Base-by-base conservation (phyloP, 2,888 invertebrate species). In the Amphipoea oculea region DNA sequence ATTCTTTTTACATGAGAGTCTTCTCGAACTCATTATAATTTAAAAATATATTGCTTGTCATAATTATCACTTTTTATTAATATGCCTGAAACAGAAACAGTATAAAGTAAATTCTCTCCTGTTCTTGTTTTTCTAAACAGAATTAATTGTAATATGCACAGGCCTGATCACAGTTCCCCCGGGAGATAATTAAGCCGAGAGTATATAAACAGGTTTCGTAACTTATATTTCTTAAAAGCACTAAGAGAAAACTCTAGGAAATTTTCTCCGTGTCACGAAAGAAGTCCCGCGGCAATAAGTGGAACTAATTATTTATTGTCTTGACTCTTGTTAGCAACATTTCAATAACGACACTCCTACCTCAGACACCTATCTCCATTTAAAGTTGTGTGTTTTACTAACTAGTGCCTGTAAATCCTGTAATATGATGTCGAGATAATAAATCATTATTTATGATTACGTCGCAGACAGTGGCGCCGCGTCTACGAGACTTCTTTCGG, bases 31-130 rank as follows among this genome's bases (percentile, higher is more conserved):
- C 96, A 96, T 96, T 94, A 94, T 96, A 95, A 89, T 92, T 91
- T 92, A 94, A 85, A 88, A 92, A 91, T 94, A 92, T 96, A 96
- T 96, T 96, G 96, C 96, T 97, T 96, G 93, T 96, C 96, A 96
- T 97, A 93, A 94, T 96, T 95, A 95, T 96, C 94, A 94, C 94
- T 93, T 92, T 89, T 89, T 82, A 86, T 82, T 82, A 80, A 82
- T 90, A 89, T 87, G 88, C 82, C 94, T 94, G 93, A 77, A 94
- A 94, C 88, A 85, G 82, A 89, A 88, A 86, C 62, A 89, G 83
- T 36, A 63, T 42, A 17, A 36, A 40, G 48, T 60, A 57, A 51
- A 76, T 36, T 51, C 36, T 36, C 7, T 42, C 5, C 2, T 65
- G 12, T 40, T 76, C 6, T 77, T 71, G 40, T 51, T 62, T 29